Conservation (phyloP, 2,888 invertebrate species). For the Melinopterus prodromus region DNA sequence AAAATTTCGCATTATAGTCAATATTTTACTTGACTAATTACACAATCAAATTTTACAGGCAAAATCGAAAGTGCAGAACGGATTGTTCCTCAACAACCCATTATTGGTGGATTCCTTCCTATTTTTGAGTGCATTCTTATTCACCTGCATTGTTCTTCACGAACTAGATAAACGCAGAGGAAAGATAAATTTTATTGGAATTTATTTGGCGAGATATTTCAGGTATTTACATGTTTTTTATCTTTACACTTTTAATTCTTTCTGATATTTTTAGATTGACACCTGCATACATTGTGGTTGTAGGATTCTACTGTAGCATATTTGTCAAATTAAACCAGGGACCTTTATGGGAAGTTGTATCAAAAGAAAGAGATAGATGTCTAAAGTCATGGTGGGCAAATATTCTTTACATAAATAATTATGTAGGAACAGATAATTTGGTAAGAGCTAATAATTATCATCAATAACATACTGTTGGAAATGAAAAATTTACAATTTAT, state of each 20-base stretch:
- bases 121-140: conserved; percentile 74
- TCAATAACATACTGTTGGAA: too few species aligned
- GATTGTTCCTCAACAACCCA: conserved; percentile 72
- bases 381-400: conserved; percentile 77
- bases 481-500: conserved; percentile 52
- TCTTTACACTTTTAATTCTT: background rate
- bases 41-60: conserved; percentile 60
- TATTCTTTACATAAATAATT: conserved; percentile 78
- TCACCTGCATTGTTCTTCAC: conserved; percentile 71
- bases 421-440: conserved; percentile 69
- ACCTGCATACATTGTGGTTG: conserved; percentile 76
- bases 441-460: conserved; percentile 54
- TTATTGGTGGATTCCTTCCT: conserved; percentile 78
- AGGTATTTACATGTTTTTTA: conserved; percentile 61
- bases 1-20: too few species aligned
- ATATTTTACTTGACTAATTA: too few species aligned
- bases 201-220: conserved; percentile 73
- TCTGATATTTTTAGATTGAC: conserved; percentile 67
- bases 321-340: conserved; percentile 74
- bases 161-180: conserved; percentile 74
- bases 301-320: conserved; percentile 78
- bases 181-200: conserved; percentile 67
- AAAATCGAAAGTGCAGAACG: conserved; percentile 65
- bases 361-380: conserved; percentile 67
- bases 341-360: conserved; percentile 75